A percentile compares a stretch with the other conserved stretches of the same genome.
These are phyloP conservation scores for Thalassophryne amazonica DNA, from an alignment of 2,797 vertebrate species.

Conservation along the genomic window DNA sequence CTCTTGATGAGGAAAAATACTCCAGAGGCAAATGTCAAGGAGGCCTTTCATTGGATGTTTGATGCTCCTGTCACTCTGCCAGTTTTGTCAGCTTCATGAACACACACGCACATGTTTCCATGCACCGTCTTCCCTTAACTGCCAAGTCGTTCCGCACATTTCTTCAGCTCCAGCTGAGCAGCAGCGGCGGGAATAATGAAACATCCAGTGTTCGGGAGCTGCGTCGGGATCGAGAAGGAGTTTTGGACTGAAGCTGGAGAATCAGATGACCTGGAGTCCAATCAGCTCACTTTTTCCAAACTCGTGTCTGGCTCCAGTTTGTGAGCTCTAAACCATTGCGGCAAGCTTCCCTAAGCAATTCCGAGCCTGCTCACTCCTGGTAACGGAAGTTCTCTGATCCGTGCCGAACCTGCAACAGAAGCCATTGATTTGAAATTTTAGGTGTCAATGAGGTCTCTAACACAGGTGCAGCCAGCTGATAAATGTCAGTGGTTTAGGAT, in stretches of 20 bases:
- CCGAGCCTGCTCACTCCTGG: too few species aligned
- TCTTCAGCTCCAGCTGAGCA: neutral
- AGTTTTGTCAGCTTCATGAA: constrained; percentile 20
- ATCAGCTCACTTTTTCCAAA: too few species aligned
- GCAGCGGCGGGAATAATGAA: neutral
- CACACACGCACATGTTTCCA: neutral
- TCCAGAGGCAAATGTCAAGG: constrained; percentile 38
- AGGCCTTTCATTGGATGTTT: constrained; percentile 27
- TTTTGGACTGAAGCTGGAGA: neutral
- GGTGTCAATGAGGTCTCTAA: too few species aligned
- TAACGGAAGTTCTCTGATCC: too few species aligned
- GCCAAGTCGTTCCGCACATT: constrained; percentile 22
- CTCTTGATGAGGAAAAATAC: constrained; percentile 14
- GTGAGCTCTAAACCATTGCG: too few species aligned
- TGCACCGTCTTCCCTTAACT: neutral
- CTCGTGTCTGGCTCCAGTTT: too few species aligned
- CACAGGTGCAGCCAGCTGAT: too few species aligned
- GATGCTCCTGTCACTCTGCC: constrained; percentile 16
- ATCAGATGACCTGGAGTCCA: neutral
- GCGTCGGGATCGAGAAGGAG: constrained; percentile 16
- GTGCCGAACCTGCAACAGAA: too few species aligned
- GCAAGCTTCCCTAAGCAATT: too few species aligned
- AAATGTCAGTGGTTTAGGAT: too few species aligned
- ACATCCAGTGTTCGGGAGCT: constrained; percentile 10
- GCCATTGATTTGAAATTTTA: too few species aligned